Evolutionary conservation across 2,113 vertebrate genomes (phyloP).

Genomic region (human): DNA sequence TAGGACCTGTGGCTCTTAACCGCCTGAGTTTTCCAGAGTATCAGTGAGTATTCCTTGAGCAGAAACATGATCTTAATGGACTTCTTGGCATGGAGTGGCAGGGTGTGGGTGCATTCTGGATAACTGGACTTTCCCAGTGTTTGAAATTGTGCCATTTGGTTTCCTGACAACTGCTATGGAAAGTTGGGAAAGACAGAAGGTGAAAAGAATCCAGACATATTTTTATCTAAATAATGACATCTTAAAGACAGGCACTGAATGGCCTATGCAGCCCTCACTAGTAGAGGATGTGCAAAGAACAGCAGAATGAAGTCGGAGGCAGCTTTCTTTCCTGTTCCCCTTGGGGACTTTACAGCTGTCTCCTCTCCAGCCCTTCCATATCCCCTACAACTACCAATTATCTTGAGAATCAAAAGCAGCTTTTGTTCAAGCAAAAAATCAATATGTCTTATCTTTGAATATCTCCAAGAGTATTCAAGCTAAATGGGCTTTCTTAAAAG

Average conservation of each 20-base stretch:
- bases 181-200: not conserved
- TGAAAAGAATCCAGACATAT: not conserved
- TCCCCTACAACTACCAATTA: not conserved
- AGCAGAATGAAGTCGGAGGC: not conserved
- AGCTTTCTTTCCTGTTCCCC: not conserved
- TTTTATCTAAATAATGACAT: not conserved
- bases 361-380: not conserved
- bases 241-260: not conserved
- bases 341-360: not conserved
- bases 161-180: not conserved
- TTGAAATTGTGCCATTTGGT: not conserved
- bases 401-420: not conserved
- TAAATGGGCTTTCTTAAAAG: not conserved
- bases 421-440: conserved; percentile 14
- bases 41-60: not conserved
- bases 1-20: not conserved
- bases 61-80: not conserved
- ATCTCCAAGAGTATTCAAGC: not conserved
- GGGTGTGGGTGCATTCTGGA: not conserved
- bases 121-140: not conserved
- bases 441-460: not conserved
- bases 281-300: not conserved
- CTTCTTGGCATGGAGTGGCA: not conserved
- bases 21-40: not conserved
- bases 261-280: not conserved